Conservation (phyloP, 2,888 invertebrate genomes). For the Zhuqinia jingwanae region DNA sequence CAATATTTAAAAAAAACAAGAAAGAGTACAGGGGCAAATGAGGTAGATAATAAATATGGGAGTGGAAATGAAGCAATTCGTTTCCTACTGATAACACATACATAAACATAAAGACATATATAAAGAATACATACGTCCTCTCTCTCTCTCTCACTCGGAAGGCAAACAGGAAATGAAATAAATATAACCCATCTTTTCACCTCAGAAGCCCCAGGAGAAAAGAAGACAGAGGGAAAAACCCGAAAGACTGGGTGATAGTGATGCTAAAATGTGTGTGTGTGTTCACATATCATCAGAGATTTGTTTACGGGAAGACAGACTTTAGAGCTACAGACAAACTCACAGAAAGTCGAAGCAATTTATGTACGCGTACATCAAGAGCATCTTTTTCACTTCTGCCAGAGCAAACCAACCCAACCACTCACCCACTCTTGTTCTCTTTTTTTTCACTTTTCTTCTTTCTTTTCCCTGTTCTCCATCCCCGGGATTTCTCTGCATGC, state of each 20-base stretch:
- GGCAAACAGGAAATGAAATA: slow-evolving; percentile 65
- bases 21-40: slow-evolving; percentile 56
- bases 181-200: slow-evolving; percentile 69
- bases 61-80: slow-evolving; percentile 71
- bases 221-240: slow-evolving; percentile 14
- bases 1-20: slow-evolving; percentile 19
- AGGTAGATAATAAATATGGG: slow-evolving; percentile 68
- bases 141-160: too few species aligned
- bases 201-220: slow-evolving; percentile 63
- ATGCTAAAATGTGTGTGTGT: not conserved
- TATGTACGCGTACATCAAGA: slow-evolving; percentile 44
- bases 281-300: too few species aligned
- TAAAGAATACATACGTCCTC: too few species aligned
- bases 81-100: slow-evolving; percentile 58
- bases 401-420: slow-evolving; percentile 29
- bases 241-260: slow-evolving; percentile 30
- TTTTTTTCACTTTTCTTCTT: not conserved
- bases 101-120: too few species aligned
- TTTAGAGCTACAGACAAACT: slow-evolving; percentile 1
- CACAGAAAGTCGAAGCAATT: slow-evolving; percentile 50
- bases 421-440: slow-evolving; percentile 10
- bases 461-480: not conserved
- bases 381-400: slow-evolving; percentile 47
- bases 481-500: slow-evolving; percentile 31
- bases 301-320: not conserved